A percentile compares a stretch with the other conserved stretches of the same genome.
Evolutionary conservation across 2,113 vertebrate species (phyloP).

Genomic region (Otolemur garnettii): DNA sequence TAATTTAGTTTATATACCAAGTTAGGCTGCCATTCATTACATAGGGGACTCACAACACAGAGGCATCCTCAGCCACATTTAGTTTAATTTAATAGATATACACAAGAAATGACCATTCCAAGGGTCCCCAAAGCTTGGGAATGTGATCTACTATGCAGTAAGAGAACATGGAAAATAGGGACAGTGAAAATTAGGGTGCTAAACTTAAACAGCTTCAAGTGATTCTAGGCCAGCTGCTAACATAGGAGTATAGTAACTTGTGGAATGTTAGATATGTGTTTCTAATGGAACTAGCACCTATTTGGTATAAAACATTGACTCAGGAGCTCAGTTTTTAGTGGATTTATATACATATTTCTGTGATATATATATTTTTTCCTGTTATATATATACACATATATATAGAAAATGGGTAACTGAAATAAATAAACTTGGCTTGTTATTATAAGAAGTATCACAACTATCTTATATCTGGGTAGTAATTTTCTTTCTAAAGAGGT

Average conservation of each 20-base stretch:
- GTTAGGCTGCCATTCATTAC: background rate
- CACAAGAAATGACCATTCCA: background rate
- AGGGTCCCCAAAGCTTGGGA: background rate
- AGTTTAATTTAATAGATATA: background rate
- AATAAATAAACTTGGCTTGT: background rate
- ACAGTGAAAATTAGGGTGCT: background rate
- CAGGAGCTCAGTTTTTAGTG: background rate
- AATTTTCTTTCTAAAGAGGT: constrained; percentile 27
- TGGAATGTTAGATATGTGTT: background rate
- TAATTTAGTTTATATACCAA: background rate
- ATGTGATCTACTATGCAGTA: background rate
- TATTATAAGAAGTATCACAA: constrained; percentile 19
- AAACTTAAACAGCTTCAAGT: background rate
- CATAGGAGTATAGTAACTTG: background rate
- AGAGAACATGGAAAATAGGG: constrained; percentile 25
- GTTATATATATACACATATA: too few species aligned
- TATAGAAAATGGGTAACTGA: background rate
- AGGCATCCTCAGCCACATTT: background rate
- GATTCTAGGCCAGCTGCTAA: background rate
- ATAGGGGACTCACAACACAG: background rate
- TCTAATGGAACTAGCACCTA: background rate
- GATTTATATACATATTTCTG: background rate
- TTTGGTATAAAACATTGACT: constrained; percentile 1
- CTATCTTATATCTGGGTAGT: background rate
- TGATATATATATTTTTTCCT: background rate